Percentiles rank a stretch among this genome's conserved stretches.
Evolutionary conservation across 2,888 invertebrate genomes (phyloP).

Genomic region (Atrina japonica): DNA sequence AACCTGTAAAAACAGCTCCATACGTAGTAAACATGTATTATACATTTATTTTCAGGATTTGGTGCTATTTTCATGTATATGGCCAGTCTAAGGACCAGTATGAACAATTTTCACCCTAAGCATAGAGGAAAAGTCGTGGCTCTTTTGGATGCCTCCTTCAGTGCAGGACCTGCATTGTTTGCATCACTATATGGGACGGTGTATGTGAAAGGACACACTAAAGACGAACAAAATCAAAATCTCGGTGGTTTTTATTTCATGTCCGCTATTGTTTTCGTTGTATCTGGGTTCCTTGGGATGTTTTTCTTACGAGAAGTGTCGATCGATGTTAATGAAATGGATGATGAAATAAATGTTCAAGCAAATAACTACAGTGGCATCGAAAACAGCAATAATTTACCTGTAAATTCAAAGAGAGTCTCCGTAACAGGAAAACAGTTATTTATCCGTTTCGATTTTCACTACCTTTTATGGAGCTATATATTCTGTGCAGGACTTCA

Average conservation of each 20-base stretch:
- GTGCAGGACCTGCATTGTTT: slow-evolving; percentile 59
- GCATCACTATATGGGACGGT: slow-evolving; percentile 54
- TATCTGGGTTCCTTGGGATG: slow-evolving; percentile 48
- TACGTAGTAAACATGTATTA: too few species aligned
- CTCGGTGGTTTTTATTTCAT: slow-evolving; percentile 58
- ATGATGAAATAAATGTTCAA: slow-evolving; percentile 15
- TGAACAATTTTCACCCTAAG: slow-evolving; percentile 55
- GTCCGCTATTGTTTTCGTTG: slow-evolving; percentile 48
- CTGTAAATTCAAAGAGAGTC: too few species aligned
- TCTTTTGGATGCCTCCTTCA: slow-evolving; percentile 59
- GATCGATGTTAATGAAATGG: slow-evolving; percentile 34
- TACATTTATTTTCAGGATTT: slow-evolving; percentile 48
- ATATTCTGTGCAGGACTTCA: slow-evolving; percentile 61
- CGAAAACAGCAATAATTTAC: background rate
- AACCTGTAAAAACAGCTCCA: too few species aligned
- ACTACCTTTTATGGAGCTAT: slow-evolving; percentile 58
- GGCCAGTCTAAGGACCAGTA: slow-evolving; percentile 55
- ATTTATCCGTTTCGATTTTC: slow-evolving; percentile 56
- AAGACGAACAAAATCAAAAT: slow-evolving; percentile 58
- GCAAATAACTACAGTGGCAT: background rate
- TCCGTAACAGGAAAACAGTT: slow-evolving; percentile 54
- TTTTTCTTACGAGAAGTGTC: slow-evolving; percentile 45
- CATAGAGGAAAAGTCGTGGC: slow-evolving; percentile 62
- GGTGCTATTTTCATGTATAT: slow-evolving; percentile 63
- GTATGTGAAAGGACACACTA: slow-evolving; percentile 51